These are phyloP conservation scores for Chrysopa pallens DNA, from an alignment of 1,140 invertebrate species.

Conservation along the genomic window DNA sequence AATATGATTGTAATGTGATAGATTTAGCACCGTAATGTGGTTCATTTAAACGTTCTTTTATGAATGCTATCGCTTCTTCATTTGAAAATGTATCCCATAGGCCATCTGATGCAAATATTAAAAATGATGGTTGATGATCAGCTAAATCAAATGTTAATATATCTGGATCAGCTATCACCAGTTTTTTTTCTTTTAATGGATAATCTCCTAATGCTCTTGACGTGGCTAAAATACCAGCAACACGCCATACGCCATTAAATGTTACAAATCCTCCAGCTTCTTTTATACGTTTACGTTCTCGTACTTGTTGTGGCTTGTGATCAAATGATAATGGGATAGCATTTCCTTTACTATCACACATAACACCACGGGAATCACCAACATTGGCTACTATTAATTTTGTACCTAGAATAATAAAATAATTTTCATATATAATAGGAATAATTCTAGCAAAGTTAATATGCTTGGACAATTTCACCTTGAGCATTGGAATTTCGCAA, in stretches of 20 bases:
- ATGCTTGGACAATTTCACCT: no score
- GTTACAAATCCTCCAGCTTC: constrained; percentile 86
- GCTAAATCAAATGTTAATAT: constrained; percentile 81
- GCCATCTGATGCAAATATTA: constrained; percentile 87
- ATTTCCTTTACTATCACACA: constrained; percentile 78
- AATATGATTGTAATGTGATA: constrained; percentile 76
- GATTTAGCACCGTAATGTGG: constrained; percentile 77
- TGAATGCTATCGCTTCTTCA: constrained; percentile 80
- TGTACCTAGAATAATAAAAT: constrained; percentile 16
- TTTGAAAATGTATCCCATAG: constrained; percentile 92
- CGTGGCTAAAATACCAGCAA: constrained; percentile 88
- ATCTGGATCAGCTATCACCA: constrained; percentile 89
- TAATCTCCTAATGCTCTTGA: constrained; percentile 89
- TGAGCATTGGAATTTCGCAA: no score
- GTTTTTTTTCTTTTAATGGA: constrained; percentile 81
- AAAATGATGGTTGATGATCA: constrained; percentile 71
- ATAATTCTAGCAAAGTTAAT: no score
- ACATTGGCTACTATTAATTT: constrained; percentile 86
- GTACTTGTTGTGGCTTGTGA: constrained; percentile 83
- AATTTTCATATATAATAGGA: no score
- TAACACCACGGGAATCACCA: constrained; percentile 86
- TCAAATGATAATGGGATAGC: constrained; percentile 87
- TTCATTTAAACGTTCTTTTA: constrained; percentile 65
- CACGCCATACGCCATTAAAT: constrained; percentile 92
- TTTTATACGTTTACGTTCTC: constrained; percentile 73